phyloP scores from a whole-genome alignment of 2,888 invertebrate genomes.

The Dorcus parallelipipedus region DNA sequence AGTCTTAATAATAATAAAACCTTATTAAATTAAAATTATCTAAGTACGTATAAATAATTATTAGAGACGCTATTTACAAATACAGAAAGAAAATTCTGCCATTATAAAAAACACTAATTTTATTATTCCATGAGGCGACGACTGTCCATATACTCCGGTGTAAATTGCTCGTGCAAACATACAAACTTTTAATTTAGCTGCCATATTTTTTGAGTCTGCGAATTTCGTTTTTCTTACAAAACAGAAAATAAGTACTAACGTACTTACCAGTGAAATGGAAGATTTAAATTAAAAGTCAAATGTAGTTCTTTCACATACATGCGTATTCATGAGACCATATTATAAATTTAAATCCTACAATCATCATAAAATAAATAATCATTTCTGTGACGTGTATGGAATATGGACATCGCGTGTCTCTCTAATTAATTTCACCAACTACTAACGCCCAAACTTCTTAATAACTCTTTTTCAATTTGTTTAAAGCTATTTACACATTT shows the following conservation, averaged over 20 bases:
- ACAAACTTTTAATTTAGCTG: background rate
- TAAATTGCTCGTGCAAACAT: constrained; percentile 4
- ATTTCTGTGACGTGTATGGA: no score
- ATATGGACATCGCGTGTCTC: no score
- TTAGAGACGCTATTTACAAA: constrained; percentile 22
- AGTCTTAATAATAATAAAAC: constrained; percentile 48
- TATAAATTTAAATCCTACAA: no score
- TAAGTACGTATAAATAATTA: constrained; percentile 34
- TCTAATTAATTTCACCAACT: no score
- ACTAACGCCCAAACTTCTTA: no score
- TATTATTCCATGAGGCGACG: background rate
- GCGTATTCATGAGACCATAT: no score
- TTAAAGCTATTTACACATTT: constrained; percentile 7
- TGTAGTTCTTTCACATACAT: no score
- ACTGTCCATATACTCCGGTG: background rate
- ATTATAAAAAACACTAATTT: constrained; percentile 17
- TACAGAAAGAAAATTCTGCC: constrained; percentile 26
- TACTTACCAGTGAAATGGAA: background rate
- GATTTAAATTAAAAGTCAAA: no score
- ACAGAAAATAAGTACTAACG: background rate
- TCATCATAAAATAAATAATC: no score
- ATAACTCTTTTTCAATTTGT: background rate
- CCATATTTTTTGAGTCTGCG: background rate
- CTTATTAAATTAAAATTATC: constrained; percentile 32
- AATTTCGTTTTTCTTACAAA: constrained; percentile 4